Conservation (phyloP, 2,113 vertebrate species). For the Callipepla squamata region DNA sequence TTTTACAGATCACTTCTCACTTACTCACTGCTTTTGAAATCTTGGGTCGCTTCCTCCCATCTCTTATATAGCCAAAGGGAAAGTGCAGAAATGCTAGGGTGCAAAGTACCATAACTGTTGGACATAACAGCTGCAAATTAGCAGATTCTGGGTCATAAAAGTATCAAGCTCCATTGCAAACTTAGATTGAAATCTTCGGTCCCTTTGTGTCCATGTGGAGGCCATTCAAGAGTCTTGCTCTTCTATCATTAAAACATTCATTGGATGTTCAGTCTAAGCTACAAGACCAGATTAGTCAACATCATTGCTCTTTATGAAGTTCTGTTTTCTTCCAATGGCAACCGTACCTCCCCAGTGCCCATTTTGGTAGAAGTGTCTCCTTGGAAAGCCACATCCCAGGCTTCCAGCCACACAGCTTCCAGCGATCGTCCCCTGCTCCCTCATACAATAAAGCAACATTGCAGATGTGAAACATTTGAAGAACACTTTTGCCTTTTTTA, state of each 20-base stretch:
- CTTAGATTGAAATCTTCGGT: neutral
- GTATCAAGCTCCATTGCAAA: neutral
- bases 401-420: neutral
- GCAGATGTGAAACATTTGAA: neutral
- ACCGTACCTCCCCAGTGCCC: neutral
- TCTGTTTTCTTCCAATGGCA: fast-evolving
- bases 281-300: neutral
- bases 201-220: neutral
- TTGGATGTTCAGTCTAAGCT: neutral
- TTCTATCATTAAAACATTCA: neutral
- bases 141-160: neutral
- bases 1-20: neutral
- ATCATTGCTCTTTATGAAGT: neutral
- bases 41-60: neutral
- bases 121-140: neutral
- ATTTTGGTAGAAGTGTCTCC: neutral
- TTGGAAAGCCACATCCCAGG: neutral
- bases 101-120: neutral
- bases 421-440: neutral
- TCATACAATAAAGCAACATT: fast-evolving
- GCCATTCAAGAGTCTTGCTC: neutral
- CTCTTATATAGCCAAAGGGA: neutral
- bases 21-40: neutral
- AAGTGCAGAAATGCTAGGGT: neutral
- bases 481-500: neutral